Evolutionary conservation across 2,888 invertebrate species (phyloP), one percentile per base, ranked within the genome.

Genomic region (Drosophila melanocephala): DNA sequence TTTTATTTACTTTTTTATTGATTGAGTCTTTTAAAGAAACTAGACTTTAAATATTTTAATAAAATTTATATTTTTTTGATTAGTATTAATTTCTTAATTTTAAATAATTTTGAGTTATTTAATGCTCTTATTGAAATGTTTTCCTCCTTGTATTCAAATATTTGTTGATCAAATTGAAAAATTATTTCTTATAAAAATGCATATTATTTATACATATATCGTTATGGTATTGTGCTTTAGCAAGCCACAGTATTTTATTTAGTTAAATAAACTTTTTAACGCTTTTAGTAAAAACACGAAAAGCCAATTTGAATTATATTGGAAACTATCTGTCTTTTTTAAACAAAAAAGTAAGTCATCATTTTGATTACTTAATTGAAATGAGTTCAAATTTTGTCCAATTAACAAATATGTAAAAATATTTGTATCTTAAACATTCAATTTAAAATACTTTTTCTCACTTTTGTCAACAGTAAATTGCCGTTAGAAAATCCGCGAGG

Each of bases 401-500:
- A 26, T 4, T 16, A 22, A 16, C 47, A 26, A 16, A 47, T 26
- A 16, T 44, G 5, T 5, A 1, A 0, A 44, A 5, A 10, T 51
- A 10, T 53, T 33, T 33, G 22, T 1, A 6, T 37, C 7, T 19
- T 7, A 10, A 56, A 56, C 37, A 55, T 66, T 22, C 5, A 37
- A 26, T 19, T 58, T 35, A 0, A n/a, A 47, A 22, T 26, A 22
- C 12, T 52, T 51, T 39, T 19, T 64, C 12, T 32, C 60, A 60
- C n/a, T 47, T 69, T 39, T 30, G 14, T n/a, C 1, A 32, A 37
- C 7, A 33, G 33, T 3, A 19, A 32, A 10, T 19, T 26, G 26
- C 16, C 35, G 33, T 33, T 35, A 19, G 47, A 44, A 39, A 65
- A 55, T 67, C 63, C 79, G 84, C 66, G 53, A 64, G 42, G 62